Conservation (phyloP, 92 coral and sea anemone species). For the Porites evermanni region DNA sequence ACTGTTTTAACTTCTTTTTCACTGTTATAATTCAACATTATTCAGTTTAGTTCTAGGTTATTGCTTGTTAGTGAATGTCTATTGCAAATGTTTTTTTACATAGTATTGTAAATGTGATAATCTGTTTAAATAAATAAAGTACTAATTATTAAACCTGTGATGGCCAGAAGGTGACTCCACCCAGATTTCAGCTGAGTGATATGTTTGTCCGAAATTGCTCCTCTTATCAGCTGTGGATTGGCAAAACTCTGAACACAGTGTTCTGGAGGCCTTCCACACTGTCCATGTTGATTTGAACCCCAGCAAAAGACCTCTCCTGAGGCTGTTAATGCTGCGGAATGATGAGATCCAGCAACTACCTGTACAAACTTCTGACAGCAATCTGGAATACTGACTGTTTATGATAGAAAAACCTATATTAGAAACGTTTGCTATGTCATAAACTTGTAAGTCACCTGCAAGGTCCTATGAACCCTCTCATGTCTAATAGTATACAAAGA, state of each 20-base stretch:
- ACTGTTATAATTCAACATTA: too few species aligned
- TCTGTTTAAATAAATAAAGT: background rate
- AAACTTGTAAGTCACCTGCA: too few species aligned
- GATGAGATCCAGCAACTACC: conserved; percentile 79
- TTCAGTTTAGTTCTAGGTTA: too few species aligned
- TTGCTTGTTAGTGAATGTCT: background rate
- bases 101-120: background rate
- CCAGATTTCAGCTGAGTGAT: conserved; percentile 67
- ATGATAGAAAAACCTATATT: background rate
- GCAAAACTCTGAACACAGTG: conserved; percentile 20
- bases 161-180: conserved; percentile 80
- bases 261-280: conserved; percentile 68
- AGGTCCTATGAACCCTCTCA: too few species aligned
- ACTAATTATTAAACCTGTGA: conserved; percentile 50
- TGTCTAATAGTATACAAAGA: too few species aligned
- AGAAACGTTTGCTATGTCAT: too few species aligned
- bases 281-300: conserved; percentile 91
- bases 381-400: conserved; percentile 51
- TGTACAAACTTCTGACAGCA: conserved; percentile 34
- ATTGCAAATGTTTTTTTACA: background rate
- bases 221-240: conserved; percentile 68
- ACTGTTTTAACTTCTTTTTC: too few species aligned
- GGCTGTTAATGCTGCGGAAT: conserved; percentile 74
- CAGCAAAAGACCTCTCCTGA: conserved; percentile 74
- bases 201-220: conserved; percentile 44